These are phyloP conservation scores for Pemphredon lugubris DNA, from an alignment of 2,888 invertebrate species.

Conservation along the genomic window DNA sequence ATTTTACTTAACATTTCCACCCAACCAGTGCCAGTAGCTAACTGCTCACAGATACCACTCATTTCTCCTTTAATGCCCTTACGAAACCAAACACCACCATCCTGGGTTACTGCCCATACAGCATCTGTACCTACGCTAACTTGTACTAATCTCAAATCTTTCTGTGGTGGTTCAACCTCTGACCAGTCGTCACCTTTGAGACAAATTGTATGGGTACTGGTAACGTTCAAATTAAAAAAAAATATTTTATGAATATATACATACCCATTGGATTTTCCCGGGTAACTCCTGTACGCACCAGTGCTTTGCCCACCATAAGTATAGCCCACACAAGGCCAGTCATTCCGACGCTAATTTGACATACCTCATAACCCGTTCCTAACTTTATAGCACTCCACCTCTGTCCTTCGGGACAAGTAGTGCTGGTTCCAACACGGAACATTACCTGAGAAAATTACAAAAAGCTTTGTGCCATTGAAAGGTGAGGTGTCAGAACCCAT, in stretches of 20 bases:
- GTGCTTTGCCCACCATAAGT: constrained; percentile 90
- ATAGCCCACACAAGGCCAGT: constrained; percentile 94
- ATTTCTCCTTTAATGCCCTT: constrained; percentile 88
- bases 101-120: constrained; percentile 90
- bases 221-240: not conserved
- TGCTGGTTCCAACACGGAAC: constrained; percentile 91
- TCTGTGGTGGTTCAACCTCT: constrained; percentile 89
- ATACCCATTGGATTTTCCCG: constrained; percentile 87
- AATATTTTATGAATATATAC: constrained; percentile 49
- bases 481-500: constrained; percentile 74
- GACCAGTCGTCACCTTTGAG: constrained; percentile 88
- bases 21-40: constrained; percentile 92
- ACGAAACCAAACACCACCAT: constrained; percentile 93
- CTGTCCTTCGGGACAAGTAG: constrained; percentile 92
- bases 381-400: constrained; percentile 91
- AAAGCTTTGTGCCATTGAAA: constrained; percentile 93
- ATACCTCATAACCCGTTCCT: constrained; percentile 90
- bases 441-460: constrained; percentile 86
- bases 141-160: constrained; percentile 87
- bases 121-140: constrained; percentile 91
- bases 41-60: constrained; percentile 88
- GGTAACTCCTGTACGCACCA: constrained; percentile 92
- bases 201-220: not conserved
- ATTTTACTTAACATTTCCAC: constrained; percentile 94
- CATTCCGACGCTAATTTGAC: constrained; percentile 92